Base-by-base conservation (phyloP, 2,797 vertebrate species). In the Labeo calbasu region DNA sequence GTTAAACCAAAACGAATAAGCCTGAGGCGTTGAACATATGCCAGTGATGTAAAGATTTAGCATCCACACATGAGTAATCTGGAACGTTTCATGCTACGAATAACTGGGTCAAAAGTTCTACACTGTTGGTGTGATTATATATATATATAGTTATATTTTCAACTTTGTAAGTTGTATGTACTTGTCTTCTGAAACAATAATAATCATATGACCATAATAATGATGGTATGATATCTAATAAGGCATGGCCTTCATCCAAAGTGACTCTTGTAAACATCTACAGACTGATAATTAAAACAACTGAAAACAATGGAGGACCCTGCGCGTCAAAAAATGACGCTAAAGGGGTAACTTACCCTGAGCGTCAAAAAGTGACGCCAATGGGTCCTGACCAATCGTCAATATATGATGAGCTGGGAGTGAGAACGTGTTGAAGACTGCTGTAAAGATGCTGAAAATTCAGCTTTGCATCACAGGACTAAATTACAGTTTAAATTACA, bases 81-180 rank as follows among this genome's bases (percentile, higher is more conserved):
- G 13, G 6, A 76, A 40, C 4, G 3, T 10, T 23, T 57, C 7
- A 43, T 23, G 21, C 51, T 40, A 57, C 21, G 36, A 57, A 76
- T 76, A 76, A 40, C 21, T 40, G 32, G 73, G 73, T 76, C 73
- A 57, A 40, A 55, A 36, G 51, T n/a, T n/a, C 13, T 15, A 12
- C 11, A 36, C 13, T 75, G 2, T 76, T 76, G 28, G 4, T 36
- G 32, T 36, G 32, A 36, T 36, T 36, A 36, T 36, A 36, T 36
- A 32, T 36, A 32, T 32, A 36, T 36, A 36, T 32, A 32, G 32
- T 32, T 32, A 32, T 32, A 4, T 65, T 32, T 32, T 2, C 25
- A 28, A 32, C 25, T 6, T 32, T 65, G 61, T 32, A 25, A 25
- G 9, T 57, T 57, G 55, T 57, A 15, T 28, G 10, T 25, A 2